Base-by-base conservation (phyloP, 2,797 vertebrate species). In the Muscicapa comitata region DNA sequence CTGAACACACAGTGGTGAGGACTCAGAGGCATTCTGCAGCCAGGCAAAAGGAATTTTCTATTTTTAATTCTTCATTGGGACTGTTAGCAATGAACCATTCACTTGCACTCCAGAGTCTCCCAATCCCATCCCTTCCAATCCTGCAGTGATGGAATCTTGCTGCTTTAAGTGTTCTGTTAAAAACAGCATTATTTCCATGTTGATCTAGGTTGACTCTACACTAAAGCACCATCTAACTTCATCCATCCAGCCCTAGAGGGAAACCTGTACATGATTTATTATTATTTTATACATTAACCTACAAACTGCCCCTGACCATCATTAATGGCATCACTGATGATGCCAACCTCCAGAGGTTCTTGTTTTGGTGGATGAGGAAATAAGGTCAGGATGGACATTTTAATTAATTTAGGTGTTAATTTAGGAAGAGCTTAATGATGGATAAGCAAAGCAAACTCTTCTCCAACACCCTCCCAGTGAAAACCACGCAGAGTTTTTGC, bases 161-260 rank as follows among this genome's bases (percentile, higher is more conserved):
- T 74, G 92, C 96, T 97, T 97, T 54, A 98, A 78, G 77, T 71
- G 83, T 42, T 97, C 97, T 98, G 95, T 95, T 75, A 95, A 94
- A 96, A 70, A 73, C 86, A 97, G 43, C 18, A 33, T 65, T 43
- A 54, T 80, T 72, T 86, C 65, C 81, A 83, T 53, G 40, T 19
- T 75, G 38, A 51, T 55, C 17, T 19, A 29, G 25, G 79, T 5
- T 43, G 45, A n/a, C 24, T 67, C 2, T 1, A 38, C 43, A 43
- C 81, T 50, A 1, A 86, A 88, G 19, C 38, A 63, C 48, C 61
- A 17, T 3, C 7, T 4, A 38, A 28, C 47, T 88, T 86, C 53
- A 58, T 13, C 20, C 68, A 83, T 21, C 25, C 86, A 73, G 48
- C 9, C 35, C 31, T 2, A 2, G 4, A 63, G 23, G 13, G 63